Conservation (phyloP, 2,113 vertebrate species). For the Corvus cornix region DNA sequence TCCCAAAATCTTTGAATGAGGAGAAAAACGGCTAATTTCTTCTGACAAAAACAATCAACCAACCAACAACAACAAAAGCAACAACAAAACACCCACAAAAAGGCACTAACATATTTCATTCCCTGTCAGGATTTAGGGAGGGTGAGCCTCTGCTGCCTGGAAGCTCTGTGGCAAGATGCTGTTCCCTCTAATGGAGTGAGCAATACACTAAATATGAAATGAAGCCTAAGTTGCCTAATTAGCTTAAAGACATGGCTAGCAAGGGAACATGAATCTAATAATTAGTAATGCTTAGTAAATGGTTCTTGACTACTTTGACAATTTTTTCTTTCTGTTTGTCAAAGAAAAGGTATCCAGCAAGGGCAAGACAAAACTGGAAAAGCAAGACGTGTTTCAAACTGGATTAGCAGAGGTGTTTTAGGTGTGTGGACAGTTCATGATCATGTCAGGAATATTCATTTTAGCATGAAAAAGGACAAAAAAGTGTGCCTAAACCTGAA, state of each 20-base stretch:
- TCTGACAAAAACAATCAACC: not conserved
- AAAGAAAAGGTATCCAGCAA: not conserved
- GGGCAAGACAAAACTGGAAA: not conserved
- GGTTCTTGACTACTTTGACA: not conserved
- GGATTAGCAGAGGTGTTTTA: not conserved
- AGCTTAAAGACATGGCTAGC: not conserved
- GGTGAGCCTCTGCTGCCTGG: not conserved
- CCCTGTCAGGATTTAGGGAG: not conserved
- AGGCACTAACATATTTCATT: not conserved
- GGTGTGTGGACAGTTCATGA: not conserved
- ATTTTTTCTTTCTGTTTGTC: not conserved
- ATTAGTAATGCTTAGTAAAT: not conserved
- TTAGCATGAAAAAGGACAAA: not conserved
- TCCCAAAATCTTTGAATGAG: not conserved
- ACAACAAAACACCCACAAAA: not conserved
- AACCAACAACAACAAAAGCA: not conserved
- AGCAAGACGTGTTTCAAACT: not conserved
- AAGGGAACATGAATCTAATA: not conserved
- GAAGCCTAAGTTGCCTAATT: not conserved
- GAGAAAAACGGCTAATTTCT: not conserved
- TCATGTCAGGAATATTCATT: not conserved
- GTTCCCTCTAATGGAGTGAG: not conserved
- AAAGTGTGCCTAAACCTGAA: not conserved
- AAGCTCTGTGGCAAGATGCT: not conserved
- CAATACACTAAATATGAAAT: not conserved